phyloP scores from a whole-genome alignment of 2,113 vertebrate genomes.

The Alethe diademata region DNA sequence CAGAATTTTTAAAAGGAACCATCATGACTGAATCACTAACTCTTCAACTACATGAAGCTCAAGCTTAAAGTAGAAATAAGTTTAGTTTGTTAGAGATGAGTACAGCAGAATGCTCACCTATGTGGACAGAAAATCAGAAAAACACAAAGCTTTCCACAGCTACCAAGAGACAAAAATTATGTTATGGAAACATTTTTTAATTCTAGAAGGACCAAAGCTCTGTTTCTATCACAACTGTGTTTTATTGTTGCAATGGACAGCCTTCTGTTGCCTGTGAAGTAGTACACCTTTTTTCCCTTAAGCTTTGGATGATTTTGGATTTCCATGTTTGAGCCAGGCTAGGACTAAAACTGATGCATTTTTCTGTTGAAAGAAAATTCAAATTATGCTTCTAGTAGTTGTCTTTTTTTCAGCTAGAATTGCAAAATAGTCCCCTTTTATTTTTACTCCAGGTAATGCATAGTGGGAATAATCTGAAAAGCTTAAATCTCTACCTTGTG shows the following conservation, averaged over 20 bases:
- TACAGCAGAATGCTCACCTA: not conserved
- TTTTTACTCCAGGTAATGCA: not conserved
- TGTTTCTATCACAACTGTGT: not conserved
- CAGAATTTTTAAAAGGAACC: not conserved
- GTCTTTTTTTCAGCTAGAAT: not conserved
- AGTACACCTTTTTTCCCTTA: not conserved
- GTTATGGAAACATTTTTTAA: not conserved
- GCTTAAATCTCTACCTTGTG: not conserved
- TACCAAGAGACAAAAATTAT: not conserved
- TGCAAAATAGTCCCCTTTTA: not conserved
- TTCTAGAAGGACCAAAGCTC: not conserved
- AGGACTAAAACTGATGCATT: not conserved
- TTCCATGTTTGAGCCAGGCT: not conserved
- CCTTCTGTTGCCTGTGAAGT: not conserved
- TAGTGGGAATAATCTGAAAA: not conserved
- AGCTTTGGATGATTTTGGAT: not conserved
- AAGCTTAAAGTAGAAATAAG: not conserved
- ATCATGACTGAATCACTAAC: not conserved
- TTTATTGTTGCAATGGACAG: not conserved
- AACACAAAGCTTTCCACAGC: not conserved
- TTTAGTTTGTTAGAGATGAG: not conserved
- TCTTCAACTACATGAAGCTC: not conserved
- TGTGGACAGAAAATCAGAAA: not conserved
- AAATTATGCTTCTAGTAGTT: not conserved
- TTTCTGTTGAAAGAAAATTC: not conserved